Evolutionary conservation across 2,797 vertebrate species (phyloP).

Genomic region (Eleutherodactylus coqui): DNA sequence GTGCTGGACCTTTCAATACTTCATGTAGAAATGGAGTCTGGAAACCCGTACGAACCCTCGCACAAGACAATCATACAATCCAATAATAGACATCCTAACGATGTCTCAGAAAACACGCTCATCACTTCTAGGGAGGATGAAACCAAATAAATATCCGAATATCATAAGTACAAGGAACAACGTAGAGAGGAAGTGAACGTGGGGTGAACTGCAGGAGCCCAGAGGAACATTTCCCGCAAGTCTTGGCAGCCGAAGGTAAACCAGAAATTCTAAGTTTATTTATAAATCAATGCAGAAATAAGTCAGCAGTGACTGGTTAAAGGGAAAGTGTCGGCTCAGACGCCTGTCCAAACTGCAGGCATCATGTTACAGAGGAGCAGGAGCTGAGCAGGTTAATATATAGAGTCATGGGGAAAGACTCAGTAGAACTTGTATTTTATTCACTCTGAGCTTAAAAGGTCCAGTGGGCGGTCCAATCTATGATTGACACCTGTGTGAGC

Average conservation of each 20-base stretch:
- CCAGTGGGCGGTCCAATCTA: too few relatives aligned
- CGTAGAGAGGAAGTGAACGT: slow-evolving; percentile 48
- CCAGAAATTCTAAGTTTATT: slow-evolving; percentile 57
- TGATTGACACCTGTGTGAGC: too few relatives aligned
- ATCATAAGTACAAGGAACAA: slow-evolving; percentile 33
- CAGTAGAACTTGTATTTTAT: too few relatives aligned
- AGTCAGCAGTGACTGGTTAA: neutral
- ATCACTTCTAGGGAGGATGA: slow-evolving; percentile 8
- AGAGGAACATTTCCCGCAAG: slow-evolving; percentile 45
- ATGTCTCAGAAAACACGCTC: neutral
- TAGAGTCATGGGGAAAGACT: too few relatives aligned
- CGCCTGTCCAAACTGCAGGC: too few relatives aligned
- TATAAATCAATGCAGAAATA: slow-evolving; percentile 25
- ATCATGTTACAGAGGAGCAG: too few relatives aligned
- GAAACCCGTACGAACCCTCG: neutral
- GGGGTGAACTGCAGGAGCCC: slow-evolving; percentile 38
- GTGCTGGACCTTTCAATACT: neutral
- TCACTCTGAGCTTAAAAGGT: too few relatives aligned
- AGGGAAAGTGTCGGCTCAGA: too few relatives aligned
- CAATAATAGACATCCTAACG: neutral
- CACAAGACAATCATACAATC: neutral
- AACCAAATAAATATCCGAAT: slow-evolving; percentile 30
- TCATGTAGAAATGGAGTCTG: neutral
- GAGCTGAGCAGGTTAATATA: too few relatives aligned
- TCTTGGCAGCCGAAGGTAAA: slow-evolving; percentile 52